phyloP scores from a whole-genome alignment of 2,888 invertebrate species.

The Ochropleura leucogaster region DNA sequence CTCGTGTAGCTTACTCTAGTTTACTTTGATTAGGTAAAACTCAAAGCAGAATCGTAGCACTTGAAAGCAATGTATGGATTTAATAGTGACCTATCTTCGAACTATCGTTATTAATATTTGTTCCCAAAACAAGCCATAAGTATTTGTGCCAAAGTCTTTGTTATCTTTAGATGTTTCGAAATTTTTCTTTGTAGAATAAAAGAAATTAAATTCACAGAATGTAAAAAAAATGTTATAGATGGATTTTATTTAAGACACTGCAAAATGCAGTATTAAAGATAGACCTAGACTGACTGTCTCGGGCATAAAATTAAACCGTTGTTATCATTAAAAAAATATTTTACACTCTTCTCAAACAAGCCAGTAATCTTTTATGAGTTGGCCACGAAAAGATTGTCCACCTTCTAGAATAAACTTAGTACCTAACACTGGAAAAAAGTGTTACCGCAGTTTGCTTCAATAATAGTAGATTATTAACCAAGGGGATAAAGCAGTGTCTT shows the following conservation, averaged over 20 bases:
- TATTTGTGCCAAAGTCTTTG: neutral
- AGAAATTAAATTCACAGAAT: neutral
- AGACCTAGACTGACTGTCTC: neutral
- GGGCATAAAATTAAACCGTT: neutral
- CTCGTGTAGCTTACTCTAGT: slow-evolving; percentile 21
- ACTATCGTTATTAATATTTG: neutral
- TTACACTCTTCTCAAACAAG: neutral
- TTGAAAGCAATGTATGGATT: slow-evolving; percentile 5
- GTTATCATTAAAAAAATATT: too few relatives aligned
- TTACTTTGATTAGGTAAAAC: slow-evolving; percentile 26
- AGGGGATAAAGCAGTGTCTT: too few relatives aligned
- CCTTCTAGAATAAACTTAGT: slow-evolving; percentile 3
- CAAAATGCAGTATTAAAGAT: neutral
- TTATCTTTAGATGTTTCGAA: neutral
- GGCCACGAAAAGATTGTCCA: slow-evolving; percentile 7
- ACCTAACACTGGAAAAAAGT: slow-evolving; percentile 22
- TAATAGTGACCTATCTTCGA: neutral
- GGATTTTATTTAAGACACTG: neutral
- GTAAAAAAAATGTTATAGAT: neutral
- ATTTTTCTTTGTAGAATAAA: neutral
- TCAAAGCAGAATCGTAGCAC: neutral
- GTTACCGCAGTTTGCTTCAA: neutral
- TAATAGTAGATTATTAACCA: too few relatives aligned
- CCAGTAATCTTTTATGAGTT: slow-evolving; percentile 1
- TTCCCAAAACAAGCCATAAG: too few relatives aligned